Percentiles rank a stretch among this genome's conserved stretches.
phyloP scores from a whole-genome alignment of 2,888 invertebrate genomes.

The Diachrysia chrysitis region DNA sequence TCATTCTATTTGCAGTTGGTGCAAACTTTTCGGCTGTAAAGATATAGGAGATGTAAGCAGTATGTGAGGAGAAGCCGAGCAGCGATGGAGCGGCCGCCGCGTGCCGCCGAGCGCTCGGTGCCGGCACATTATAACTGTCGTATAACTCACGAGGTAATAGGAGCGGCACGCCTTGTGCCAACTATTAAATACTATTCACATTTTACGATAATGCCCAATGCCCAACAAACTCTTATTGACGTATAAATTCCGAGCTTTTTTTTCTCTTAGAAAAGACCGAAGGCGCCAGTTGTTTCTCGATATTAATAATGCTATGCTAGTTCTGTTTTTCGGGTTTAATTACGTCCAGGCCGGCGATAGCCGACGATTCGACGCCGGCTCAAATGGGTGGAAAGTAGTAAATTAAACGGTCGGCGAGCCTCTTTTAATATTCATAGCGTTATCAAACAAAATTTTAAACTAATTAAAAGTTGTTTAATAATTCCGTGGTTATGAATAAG shows the following conservation, averaged over 20 bases:
- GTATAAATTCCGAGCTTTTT: conserved; percentile 82
- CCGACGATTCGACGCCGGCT: conserved; percentile 64
- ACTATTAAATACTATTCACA: conserved; percentile 86
- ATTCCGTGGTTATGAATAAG: conserved; percentile 68
- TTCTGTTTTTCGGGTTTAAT: conserved; percentile 84
- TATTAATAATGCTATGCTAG: conserved; percentile 83
- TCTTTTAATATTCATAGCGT: conserved; percentile 87
- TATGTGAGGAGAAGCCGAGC: too few relatives aligned
- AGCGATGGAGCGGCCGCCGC: not conserved
- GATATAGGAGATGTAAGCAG: not conserved
- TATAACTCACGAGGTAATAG: conserved; percentile 85
- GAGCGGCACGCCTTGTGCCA: conserved; percentile 84
- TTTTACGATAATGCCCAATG: conserved; percentile 86
- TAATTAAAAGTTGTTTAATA: conserved; percentile 85
- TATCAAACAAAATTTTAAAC: conserved; percentile 87
- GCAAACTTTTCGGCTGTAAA: not conserved
- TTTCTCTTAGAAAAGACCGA: conserved; percentile 74
- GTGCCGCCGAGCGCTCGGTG: conserved; percentile 33
- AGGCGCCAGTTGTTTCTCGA: conserved; percentile 85
- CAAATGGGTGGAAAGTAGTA: conserved; percentile 78
- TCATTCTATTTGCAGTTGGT: too few relatives aligned
- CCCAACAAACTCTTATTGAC: conserved; percentile 86
- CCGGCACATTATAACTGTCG: conserved; percentile 78
- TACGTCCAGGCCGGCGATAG: conserved; percentile 73
- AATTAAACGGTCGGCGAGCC: conserved; percentile 84